Conservation (phyloP, 2,888 invertebrate species). For the Macaria notata region DNA sequence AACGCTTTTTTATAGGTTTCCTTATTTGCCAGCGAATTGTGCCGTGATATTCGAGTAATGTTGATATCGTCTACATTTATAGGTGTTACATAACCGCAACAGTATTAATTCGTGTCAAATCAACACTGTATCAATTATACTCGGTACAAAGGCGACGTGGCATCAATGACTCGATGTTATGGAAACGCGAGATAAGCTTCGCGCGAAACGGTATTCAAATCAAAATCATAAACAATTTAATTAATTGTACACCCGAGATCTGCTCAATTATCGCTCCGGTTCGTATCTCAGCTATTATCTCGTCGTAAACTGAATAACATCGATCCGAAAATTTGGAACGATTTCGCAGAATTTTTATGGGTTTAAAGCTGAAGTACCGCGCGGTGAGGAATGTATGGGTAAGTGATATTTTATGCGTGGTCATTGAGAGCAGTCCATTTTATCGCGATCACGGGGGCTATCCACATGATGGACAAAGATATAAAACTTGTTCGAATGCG, state of each 20-base stretch:
- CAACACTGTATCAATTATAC: slow-evolving; percentile 33
- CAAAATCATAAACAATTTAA: slow-evolving; percentile 18
- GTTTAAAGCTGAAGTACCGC: not conserved
- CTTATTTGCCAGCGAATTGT: slow-evolving; percentile 11
- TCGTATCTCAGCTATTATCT: not conserved
- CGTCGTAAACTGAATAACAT: not conserved
- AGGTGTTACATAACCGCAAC: slow-evolving; percentile 14
- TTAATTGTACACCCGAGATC: slow-evolving; percentile 11
- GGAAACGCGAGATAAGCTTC: slow-evolving; percentile 21
- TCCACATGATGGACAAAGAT: slow-evolving; percentile 13
- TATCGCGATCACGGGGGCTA: slow-evolving; percentile 12
- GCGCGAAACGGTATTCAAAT: slow-evolving; percentile 10
- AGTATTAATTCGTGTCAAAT: slow-evolving; percentile 31
- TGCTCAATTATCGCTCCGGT: slow-evolving; percentile 11
- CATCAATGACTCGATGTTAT: slow-evolving; percentile 24
- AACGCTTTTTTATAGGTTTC: no score
- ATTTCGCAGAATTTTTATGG: not conserved
- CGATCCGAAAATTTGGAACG: not conserved
- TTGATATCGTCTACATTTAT: slow-evolving; percentile 12
- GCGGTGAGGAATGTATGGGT: slow-evolving; percentile 2
- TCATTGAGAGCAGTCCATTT: slow-evolving; percentile 10
- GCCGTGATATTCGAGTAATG: slow-evolving; percentile 9
- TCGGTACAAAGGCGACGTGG: slow-evolving; percentile 25
- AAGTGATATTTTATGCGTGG: slow-evolving; percentile 11
- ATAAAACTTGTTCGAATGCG: slow-evolving; percentile 10